Conservation (phyloP, 1,140 invertebrate species). For the Samia ricini region DNA sequence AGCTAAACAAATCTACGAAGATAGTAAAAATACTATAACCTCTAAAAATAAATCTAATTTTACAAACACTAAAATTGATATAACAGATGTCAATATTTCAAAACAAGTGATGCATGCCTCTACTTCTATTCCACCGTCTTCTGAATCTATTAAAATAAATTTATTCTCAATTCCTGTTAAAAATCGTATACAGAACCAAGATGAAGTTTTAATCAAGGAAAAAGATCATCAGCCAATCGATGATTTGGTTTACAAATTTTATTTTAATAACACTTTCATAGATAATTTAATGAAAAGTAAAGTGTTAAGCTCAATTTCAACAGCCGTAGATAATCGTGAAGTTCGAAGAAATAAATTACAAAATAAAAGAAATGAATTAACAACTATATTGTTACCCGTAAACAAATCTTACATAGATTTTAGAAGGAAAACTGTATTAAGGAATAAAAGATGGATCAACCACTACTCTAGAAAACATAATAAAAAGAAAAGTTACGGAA, state of each 20-base stretch:
- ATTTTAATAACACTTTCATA: conserved; percentile 67
- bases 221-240: conserved; percentile 60
- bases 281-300: conserved; percentile 58
- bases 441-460: conserved; percentile 56
- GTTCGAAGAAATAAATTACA: conserved; percentile 30
- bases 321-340: conserved; percentile 21
- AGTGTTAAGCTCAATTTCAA: conserved; percentile 37
- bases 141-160: conserved; percentile 60
- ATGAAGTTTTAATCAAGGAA: conserved; percentile 49
- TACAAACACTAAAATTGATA: conserved; percentile 22
- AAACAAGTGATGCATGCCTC: conserved; percentile 22
- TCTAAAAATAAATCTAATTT: conserved; percentile 21
- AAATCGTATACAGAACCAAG: conserved; percentile 41
- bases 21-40: conserved; percentile 24
- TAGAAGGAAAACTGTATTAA: conserved; percentile 13
- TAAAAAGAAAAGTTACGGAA: conserved; percentile 13
- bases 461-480: conserved; percentile 29
- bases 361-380: conserved; percentile 47
- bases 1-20: conserved; percentile 44
- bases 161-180: conserved; percentile 49
- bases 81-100: conserved; percentile 4
- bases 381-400: conserved; percentile 49
- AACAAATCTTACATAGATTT: conserved; percentile 19
- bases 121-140: conserved; percentile 21
- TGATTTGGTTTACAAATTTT: conserved; percentile 66